phyloP scores from a whole-genome alignment of 2,797 vertebrate genomes.

The Cossypha niveicapilla region DNA sequence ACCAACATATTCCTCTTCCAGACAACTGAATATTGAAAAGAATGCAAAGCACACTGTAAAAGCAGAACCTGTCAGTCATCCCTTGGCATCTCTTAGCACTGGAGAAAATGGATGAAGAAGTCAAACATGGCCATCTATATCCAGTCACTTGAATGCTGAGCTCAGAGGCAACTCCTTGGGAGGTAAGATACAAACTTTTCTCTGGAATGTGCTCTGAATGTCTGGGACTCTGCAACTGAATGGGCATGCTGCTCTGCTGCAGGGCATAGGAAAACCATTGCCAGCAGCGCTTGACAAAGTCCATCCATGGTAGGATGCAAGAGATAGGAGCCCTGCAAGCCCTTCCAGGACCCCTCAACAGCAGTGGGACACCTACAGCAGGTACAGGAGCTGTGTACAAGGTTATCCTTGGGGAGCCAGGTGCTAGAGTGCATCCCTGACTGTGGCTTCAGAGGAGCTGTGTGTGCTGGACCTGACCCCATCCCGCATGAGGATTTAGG shows the following conservation, averaged over 20 bases:
- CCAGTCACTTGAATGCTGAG: background rate
- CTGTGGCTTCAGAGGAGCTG: background rate
- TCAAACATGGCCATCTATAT: background rate
- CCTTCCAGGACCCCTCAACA: background rate
- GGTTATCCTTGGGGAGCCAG: background rate
- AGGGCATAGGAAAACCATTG: rapidly evolving
- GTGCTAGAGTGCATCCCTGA: background rate
- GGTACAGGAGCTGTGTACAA: background rate
- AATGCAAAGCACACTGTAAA: slow-evolving; percentile 1
- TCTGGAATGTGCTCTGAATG: background rate
- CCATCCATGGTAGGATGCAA: background rate
- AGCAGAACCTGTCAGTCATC: background rate
- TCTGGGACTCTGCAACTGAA: background rate
- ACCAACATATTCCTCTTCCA: background rate
- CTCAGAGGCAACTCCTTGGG: background rate
- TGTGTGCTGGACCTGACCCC: background rate
- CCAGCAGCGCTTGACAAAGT: background rate
- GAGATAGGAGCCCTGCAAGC: rapidly evolving
- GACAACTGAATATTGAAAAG: slow-evolving; percentile 36
- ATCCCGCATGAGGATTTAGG: background rate
- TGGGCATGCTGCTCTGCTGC: rapidly evolving
- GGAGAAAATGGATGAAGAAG: background rate
- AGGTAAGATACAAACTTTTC: background rate
- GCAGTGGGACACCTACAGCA: background rate
- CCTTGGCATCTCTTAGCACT: background rate